Base-by-base conservation (phyloP, 2,113 vertebrate species). In the Siphamia tubifer region DNA sequence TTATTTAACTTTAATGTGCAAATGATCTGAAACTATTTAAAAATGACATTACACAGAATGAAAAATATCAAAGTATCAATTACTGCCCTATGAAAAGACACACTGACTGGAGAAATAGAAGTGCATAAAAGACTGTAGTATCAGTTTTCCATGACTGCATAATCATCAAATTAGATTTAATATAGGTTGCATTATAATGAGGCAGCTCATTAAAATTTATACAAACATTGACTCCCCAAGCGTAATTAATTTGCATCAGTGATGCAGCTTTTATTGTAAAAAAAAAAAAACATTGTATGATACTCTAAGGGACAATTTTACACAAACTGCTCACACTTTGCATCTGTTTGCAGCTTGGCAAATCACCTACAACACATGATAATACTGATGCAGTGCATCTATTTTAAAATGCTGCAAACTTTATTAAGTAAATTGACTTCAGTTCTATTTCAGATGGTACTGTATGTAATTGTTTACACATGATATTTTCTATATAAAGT, bases 161-260 rank as follows among this genome's bases (percentile, higher is more conserved):
- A 45, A 55, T n/a, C 15, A 2, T 62, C 25, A 69, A 72, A 76
- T 72, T 54, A 61, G 43, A 19, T 45, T 71, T 70, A 78, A 66
- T 63, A 75, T 57, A 61, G 6, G 35, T 4, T 49, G 47, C 48
- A 61, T 44, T 64, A 77, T 70, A 70, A 76, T 63, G 52, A 68
- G 39, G 71, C 63, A 73, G 40, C 66, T 70, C 57, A 77, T 88
- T 77, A 72, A 82, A 79, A 77, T 68, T n/a, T 66, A 78, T 58
- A 56, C 28, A 73, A 71, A 62, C 48, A 77, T 21, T 38, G 34
- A 23, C 19, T 69, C 55, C 36, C 52, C 17, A 42, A 77, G 74
- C 34, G 71, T 73, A 38, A 86, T 83, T 72, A 72, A 74, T 79
- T 65, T 68, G 25, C 53, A 78, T 81, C n/a, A 53, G 25, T 72